A percentile compares a stretch with the other conserved stretches of the same genome.
These are phyloP conservation scores for Phrynocephalus guinanensis DNA, from an alignment of 2,797 vertebrate species.

Conservation along the genomic window DNA sequence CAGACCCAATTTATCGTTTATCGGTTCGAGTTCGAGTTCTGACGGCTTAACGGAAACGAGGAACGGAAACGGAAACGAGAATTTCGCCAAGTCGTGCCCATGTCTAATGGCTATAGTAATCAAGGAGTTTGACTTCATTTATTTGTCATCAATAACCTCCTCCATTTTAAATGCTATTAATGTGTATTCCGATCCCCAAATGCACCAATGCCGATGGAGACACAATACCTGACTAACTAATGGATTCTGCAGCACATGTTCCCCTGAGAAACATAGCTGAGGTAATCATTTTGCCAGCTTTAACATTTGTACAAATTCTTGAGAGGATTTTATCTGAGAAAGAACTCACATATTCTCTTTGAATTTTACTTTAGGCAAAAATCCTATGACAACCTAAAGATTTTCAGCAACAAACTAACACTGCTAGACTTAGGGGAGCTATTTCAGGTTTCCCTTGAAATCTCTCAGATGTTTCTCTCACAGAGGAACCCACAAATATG, in stretches of 20 bases:
- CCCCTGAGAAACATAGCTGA: neutral
- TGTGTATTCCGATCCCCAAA: neutral
- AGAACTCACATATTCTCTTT: neutral
- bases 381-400: neutral
- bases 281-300: neutral
- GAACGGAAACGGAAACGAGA: too few relatives aligned
- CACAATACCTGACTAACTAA: neutral
- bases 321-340: neutral
- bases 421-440: neutral
- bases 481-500: neutral
- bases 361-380: conserved; percentile 6
- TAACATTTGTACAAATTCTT: neutral
- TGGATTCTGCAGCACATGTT: neutral
- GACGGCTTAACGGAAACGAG: too few relatives aligned
- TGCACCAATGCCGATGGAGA: neutral
- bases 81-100: too few relatives aligned
- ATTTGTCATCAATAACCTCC: neutral
- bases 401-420: neutral
- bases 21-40: too few relatives aligned
- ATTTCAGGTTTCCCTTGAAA: neutral
- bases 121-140: neutral
- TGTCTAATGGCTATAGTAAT: neutral
- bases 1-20: too few relatives aligned
- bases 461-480: neutral
- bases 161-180: neutral